These are phyloP conservation scores for Balaeniceps rex DNA, from an alignment of 2,113 vertebrate species.

Conservation along the genomic window DNA sequence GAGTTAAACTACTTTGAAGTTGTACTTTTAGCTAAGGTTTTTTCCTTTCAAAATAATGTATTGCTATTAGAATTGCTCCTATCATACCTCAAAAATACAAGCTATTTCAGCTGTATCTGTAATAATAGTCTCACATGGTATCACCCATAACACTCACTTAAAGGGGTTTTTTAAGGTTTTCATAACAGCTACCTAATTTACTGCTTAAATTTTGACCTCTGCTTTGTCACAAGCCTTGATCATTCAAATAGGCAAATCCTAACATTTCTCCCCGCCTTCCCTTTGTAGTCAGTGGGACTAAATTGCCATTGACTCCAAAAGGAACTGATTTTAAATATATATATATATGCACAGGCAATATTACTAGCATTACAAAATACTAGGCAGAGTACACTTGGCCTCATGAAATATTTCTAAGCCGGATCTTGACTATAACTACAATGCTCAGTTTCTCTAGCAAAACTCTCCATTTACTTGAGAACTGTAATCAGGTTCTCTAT, in stretches of 20 bases:
- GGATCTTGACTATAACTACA: not conserved
- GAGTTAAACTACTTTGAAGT: not conserved
- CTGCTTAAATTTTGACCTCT: not conserved
- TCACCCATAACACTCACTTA: not conserved
- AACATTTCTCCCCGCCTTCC: not conserved
- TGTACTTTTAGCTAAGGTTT: not conserved
- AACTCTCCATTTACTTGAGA: not conserved
- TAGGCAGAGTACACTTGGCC: not conserved
- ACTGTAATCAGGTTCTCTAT: not conserved
- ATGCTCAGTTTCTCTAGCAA: not conserved
- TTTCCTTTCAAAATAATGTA: not conserved
- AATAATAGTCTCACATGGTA: not conserved
- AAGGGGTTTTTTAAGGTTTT: not conserved
- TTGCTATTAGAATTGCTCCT: not conserved
- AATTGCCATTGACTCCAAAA: not conserved
- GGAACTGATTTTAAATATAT: not conserved
- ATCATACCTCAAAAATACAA: not conserved
- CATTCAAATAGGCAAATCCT: not conserved
- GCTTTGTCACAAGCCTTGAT: not conserved
- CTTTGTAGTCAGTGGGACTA: not conserved
- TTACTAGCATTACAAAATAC: not conserved
- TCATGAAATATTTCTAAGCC: not conserved
- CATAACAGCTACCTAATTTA: not conserved
- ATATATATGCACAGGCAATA: not conserved
- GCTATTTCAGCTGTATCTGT: not conserved